Evolutionary conservation across 2,113 vertebrate genomes (phyloP).

Genomic region (Nothocercus nigrocapillus): DNA sequence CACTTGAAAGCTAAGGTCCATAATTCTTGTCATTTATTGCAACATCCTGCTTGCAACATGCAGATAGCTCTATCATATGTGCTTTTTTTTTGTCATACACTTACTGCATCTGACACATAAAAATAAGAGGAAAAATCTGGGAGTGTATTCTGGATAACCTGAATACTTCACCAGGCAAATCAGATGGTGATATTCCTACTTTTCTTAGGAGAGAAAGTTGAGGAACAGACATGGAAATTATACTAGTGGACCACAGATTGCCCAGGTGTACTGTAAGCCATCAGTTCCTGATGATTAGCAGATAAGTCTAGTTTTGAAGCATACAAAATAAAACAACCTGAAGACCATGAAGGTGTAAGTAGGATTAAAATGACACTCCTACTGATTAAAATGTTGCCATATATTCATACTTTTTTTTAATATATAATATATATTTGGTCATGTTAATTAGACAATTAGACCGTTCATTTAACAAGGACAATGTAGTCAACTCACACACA

Average conservation of each 20-base stretch:
- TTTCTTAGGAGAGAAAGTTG: not conserved
- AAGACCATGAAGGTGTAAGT: not conserved
- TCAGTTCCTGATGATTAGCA: not conserved
- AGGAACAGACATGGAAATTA: not conserved
- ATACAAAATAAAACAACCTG: not conserved
- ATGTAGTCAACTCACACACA: not conserved
- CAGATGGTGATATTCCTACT: not conserved
- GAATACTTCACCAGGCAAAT: not conserved
- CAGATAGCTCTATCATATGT: rapidly evolving
- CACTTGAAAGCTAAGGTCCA: not conserved
- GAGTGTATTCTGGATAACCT: not conserved
- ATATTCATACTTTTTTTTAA: not conserved
- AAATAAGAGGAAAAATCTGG: not conserved
- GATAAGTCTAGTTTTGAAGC: not conserved
- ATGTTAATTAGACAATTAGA: not conserved
- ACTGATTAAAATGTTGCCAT: not conserved
- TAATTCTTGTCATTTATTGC: not conserved
- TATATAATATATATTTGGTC: not conserved
- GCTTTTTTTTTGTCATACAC: not conserved
- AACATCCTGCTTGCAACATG: rapidly evolving
- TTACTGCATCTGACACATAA: not conserved
- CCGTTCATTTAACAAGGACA: not conserved
- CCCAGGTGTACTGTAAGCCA: not conserved
- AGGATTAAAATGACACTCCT: not conserved
- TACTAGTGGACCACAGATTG: not conserved